A percentile compares a stretch with the other conserved stretches of the same genome.
These are phyloP conservation scores for Taenaris catops DNA, from an alignment of 2,888 invertebrate genomes.

Conservation along the genomic window DNA sequence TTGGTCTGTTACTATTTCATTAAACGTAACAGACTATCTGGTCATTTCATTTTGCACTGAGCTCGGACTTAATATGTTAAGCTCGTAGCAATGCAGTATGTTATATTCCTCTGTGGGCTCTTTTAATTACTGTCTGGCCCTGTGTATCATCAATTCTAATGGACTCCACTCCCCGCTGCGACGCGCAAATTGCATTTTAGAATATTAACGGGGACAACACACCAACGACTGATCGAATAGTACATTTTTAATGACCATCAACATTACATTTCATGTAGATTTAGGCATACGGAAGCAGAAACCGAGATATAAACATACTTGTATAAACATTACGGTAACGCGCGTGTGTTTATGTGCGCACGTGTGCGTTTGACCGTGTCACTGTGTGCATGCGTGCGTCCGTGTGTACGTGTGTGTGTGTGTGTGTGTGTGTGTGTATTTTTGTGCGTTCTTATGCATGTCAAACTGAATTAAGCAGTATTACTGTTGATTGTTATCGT, in stretches of 20 bases:
- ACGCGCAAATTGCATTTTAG: constrained; percentile 58
- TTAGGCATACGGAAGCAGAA: too few species aligned
- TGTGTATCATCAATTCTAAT: constrained; percentile 75
- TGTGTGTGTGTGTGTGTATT: too few species aligned
- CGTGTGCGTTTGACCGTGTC: too few species aligned
- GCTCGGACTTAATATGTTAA: constrained; percentile 36
- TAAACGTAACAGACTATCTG: constrained; percentile 31
- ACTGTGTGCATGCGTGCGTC: too few species aligned
- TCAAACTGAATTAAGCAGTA: too few species aligned
- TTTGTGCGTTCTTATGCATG: too few species aligned
- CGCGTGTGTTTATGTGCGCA: too few species aligned
- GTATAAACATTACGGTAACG: too few species aligned
- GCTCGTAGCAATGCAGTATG: constrained; percentile 42
- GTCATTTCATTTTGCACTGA: constrained; percentile 28
- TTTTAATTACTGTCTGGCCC: constrained; percentile 65
- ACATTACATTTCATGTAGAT: constrained; percentile 10
- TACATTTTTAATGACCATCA: constrained; percentile 18
- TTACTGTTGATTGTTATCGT: too few species aligned
- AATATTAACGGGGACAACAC: constrained; percentile 44
- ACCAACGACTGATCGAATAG: constrained; percentile 25
- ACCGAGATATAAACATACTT: too few species aligned
- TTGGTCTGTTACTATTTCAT: too few species aligned
- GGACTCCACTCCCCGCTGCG: constrained; percentile 42
- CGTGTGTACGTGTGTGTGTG: too few species aligned
- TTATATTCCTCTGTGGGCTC: constrained; percentile 61